phyloP scores from a whole-genome alignment of 2,797 vertebrate species.

The Crenichthys baileyi region DNA sequence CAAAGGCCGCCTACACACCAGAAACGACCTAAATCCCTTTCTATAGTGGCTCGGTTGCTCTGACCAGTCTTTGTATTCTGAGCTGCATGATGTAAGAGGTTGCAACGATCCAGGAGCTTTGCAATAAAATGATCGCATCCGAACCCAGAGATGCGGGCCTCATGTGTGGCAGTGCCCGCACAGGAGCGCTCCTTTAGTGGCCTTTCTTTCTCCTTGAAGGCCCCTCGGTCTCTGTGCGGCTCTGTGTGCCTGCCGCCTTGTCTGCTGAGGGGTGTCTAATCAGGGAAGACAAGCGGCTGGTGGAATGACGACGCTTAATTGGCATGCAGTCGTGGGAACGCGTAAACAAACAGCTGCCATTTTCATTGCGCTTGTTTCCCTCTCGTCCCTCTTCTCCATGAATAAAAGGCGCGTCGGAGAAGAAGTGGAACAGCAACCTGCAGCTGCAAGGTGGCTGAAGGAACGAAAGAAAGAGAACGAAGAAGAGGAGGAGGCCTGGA shows the following conservation, averaged over 20 bases:
- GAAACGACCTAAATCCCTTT: background rate
- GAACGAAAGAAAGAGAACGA: conserved; percentile 40
- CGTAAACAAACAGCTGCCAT: conserved; percentile 86
- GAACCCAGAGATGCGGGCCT: conserved; percentile 15
- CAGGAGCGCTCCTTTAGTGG: conserved; percentile 33
- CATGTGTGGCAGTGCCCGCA: background rate
- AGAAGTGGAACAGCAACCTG: conserved; percentile 71
- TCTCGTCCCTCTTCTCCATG: conserved; percentile 65
- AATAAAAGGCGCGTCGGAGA: conserved; percentile 70
- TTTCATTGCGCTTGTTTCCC: conserved; percentile 75
- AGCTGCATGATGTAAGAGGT: background rate
- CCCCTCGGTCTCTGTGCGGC: conserved; percentile 17
- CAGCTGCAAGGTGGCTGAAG: conserved; percentile 70
- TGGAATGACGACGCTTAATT: conserved; percentile 79
- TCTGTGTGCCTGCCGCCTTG: conserved; percentile 35
- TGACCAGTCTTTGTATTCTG: background rate
- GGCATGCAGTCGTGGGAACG: conserved; percentile 85
- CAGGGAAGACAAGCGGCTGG: conserved; percentile 82
- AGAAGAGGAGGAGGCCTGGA: conserved; percentile 52
- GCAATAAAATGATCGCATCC: conserved; percentile 1
- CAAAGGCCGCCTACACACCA: background rate
- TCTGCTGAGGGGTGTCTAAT: conserved; percentile 80
- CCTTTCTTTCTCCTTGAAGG: conserved; percentile 23
- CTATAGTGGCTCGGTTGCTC: background rate
- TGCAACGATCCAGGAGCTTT: background rate